Base-by-base conservation (phyloP, 1,140 invertebrate genomes). In the Gryon sp. region DNA sequence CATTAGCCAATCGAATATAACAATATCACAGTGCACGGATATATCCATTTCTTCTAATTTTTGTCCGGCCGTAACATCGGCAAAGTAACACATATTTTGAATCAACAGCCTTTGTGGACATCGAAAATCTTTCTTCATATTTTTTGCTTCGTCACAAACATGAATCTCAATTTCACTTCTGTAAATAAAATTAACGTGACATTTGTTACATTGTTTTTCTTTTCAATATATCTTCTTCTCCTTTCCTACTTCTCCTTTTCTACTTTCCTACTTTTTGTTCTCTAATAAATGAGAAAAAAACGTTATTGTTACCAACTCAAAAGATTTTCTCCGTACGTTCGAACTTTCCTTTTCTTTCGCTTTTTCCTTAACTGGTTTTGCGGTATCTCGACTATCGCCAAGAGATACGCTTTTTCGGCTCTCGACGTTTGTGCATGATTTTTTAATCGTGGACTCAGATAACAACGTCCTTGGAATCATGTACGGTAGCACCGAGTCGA, bases 1-100 rank as follows among this genome's bases (percentile, higher is more conserved):
- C 93, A 99, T 97, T n/a, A 99, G 87, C 97, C 97, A 99, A 75
- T 98, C 96, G 85, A 99, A 99, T 69, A 95, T 94, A 41, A 91
- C 93, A 40, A 99, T 94, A 87, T 99, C 97, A 85, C 97, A 98
- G 85, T 98, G 96, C 0, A 98, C 96, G 0, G 96, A 97, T 75
- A 99, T 98, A 80, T 98, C 97, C 91, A 98, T 97, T 77, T 98
- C 96, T 83, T 97, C 95, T n/a, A 97, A 83, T 38, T 93, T 91
- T 87, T 96, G 95, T 5, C 95, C 94, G 4, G 93, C 91, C 0
- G 95, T 95, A 0, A 96, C 93, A 83, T 97, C 94, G 15, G 95
- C 94, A 89, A 98, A 98, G 86, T 98, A 98, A 28, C 95, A 95
- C 96, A 98, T 98, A 88, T 98, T 96, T 50, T 93, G 91, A 0